Conservation (phyloP, 2,797 vertebrate species). For the Serranus cabrilla region DNA sequence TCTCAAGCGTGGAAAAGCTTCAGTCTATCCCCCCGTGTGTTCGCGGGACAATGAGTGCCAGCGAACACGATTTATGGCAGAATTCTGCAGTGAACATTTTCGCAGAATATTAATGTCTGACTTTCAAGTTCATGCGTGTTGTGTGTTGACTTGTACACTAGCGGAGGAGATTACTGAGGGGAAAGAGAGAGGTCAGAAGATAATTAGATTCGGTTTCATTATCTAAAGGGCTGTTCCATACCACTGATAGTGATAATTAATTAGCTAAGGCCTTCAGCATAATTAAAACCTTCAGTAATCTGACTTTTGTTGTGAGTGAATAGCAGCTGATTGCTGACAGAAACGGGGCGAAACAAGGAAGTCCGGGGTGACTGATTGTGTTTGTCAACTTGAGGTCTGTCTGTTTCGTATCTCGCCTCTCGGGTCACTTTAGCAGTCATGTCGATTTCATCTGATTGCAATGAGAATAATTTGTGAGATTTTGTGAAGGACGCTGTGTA, state of each 20-base stretch:
- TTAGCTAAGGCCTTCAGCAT: conserved; percentile 74
- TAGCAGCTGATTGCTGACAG: conserved; percentile 56
- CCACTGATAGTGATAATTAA: conserved; percentile 78
- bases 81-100: conserved; percentile 44
- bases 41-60: conserved; percentile 47
- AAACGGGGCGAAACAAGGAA: conserved; percentile 24
- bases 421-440: conserved; percentile 1
- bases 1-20: conserved; percentile 75
- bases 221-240: conserved; percentile 76
- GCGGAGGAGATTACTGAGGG: conserved; percentile 46
- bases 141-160: conserved; percentile 42
- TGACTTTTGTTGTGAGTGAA: conserved; percentile 73
- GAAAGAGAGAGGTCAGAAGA: conserved; percentile 64
- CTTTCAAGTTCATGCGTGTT: conserved; percentile 51
- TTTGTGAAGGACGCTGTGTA: conserved; percentile 30
- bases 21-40: conserved; percentile 58
- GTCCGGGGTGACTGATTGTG: conserved; percentile 34
- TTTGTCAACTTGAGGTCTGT: conserved; percentile 21
- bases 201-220: conserved; percentile 71
- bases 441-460: conserved; percentile 35
- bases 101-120: conserved; percentile 47
- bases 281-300: conserved; percentile 78
- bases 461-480: conserved; percentile 16
- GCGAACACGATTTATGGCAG: conserved; percentile 21
- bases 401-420: conserved; percentile 8